Evolutionary conservation across 2,113 vertebrate genomes (phyloP), one percentile per base, ranked within the genome.

Genomic region (Lathamus discolor): DNA sequence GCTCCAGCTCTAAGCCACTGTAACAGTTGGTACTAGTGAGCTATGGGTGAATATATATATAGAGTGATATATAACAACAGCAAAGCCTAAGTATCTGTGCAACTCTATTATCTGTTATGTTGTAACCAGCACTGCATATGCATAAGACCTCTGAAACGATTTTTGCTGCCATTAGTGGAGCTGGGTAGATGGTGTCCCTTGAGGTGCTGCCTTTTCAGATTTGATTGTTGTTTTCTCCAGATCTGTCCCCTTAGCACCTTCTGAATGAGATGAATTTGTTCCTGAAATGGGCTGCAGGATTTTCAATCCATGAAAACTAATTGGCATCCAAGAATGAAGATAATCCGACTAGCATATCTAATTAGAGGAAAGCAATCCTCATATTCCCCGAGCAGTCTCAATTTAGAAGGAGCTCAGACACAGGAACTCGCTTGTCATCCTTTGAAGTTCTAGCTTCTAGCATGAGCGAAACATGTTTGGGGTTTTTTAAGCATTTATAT

Each of bases 401-500:
- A 7, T 94, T 88, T 78, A 92, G 57, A 54, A 78, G 55, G 44
- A 55, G 46, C 54, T 85, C 74, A 91, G 70, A 49, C 68, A 55
- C 31, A 33, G 72, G 93, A 83, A 88, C 83, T 78, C 3, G 0
- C 78, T 63, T 74, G 75, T 86, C 88, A 90, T 67, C 85, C 86
- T 92, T 74, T 92, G 83, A 90, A 95, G 48, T 67, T 88, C 51
- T 59, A 80, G 54, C 79, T 94, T 76, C 84, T 57, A 68, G 59
- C 31, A 67, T 55, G 68, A 96, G 79, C 78, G 59, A 77, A 94
- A 66, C 2, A 2, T 46, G 48, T 51, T 59, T 59, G 33, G 10
- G 27, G 52, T 79, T n/a, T 64, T 90, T 77, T 7, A 28, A 83
- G 55, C 8, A 0, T 54, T 94, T 92, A 46, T 77, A 39, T 95